phyloP scores from a whole-genome alignment of 2,113 vertebrate genomes.

The Gorsachius goisagi region DNA sequence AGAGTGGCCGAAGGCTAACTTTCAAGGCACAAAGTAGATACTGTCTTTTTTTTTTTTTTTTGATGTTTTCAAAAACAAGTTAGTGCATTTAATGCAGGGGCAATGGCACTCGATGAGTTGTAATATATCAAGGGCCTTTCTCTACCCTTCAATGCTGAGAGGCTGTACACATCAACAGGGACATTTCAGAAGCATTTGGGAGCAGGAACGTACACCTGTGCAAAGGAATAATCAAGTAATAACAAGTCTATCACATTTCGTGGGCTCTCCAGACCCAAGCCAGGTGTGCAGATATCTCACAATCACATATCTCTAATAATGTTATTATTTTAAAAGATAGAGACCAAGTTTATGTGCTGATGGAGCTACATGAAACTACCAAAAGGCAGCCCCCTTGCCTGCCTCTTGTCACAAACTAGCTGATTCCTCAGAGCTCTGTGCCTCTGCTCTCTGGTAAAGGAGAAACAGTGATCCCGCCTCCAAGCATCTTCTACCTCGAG shows the following conservation, averaged over 20 bases:
- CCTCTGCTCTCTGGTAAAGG: background rate
- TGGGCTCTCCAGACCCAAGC: background rate
- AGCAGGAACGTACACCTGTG: background rate
- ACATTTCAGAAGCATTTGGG: background rate
- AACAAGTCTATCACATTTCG: background rate
- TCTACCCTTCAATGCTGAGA: background rate
- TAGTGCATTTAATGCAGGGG: background rate
- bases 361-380: background rate
- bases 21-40: background rate
- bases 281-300: background rate
- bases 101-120: background rate
- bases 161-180: background rate
- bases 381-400: background rate
- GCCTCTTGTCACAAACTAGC: background rate
- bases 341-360: background rate
- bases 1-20: background rate
- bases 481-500: background rate
- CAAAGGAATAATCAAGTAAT: slow-evolving; percentile 18
- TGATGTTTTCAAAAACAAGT: background rate
- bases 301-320: background rate
- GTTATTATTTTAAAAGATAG: background rate
- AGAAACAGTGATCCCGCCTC: background rate
- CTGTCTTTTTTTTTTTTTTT: background rate
- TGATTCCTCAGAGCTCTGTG: background rate
- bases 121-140: background rate